These are phyloP conservation scores for Zygothrica quintamaculata DNA, from an alignment of 2,888 invertebrate genomes.

Conservation along the genomic window DNA sequence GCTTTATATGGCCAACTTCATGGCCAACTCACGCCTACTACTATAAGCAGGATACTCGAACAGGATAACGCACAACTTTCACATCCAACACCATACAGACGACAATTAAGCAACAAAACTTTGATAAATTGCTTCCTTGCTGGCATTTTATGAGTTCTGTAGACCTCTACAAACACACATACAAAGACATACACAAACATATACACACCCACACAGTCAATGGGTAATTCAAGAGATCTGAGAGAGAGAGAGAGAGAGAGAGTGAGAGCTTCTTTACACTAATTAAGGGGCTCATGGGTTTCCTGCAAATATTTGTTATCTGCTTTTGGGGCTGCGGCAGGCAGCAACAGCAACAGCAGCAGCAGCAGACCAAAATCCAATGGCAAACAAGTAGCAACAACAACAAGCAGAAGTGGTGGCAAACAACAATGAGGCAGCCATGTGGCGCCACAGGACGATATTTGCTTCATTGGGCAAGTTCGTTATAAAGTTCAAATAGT, in stretches of 20 bases:
- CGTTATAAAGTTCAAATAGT: slow-evolving; percentile 71
- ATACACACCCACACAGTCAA: neutral
- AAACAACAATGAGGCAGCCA: slow-evolving; percentile 62
- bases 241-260: no score
- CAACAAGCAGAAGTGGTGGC: neutral
- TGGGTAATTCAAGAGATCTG: slow-evolving; percentile 21
- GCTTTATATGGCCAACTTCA: neutral
- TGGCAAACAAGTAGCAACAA: slow-evolving; percentile 48
- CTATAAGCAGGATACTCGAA: slow-evolving; percentile 5
- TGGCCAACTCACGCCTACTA: slow-evolving; percentile 36
- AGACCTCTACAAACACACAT: neutral
- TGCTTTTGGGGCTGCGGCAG: slow-evolving; percentile 55
- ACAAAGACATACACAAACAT: neutral
- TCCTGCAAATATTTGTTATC: slow-evolving; percentile 80
- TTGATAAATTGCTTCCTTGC: slow-evolving; percentile 82
- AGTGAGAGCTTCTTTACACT: slow-evolving; percentile 75
- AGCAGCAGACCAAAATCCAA: slow-evolving; percentile 65
- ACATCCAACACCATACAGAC: slow-evolving; percentile 69
- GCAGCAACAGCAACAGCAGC: slow-evolving; percentile 34
- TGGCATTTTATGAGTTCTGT: slow-evolving; percentile 67
- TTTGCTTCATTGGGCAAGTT: slow-evolving; percentile 69
- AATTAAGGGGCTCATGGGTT: slow-evolving; percentile 81
- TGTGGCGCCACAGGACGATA: slow-evolving; percentile 67
- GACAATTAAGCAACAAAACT: slow-evolving; percentile 81
- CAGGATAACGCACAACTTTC: slow-evolving; percentile 53